A percentile compares a stretch with the other conserved stretches of the same genome.
Conservation (phyloP, 2,888 invertebrate species). For the Sminthurides aquaticus region DNA sequence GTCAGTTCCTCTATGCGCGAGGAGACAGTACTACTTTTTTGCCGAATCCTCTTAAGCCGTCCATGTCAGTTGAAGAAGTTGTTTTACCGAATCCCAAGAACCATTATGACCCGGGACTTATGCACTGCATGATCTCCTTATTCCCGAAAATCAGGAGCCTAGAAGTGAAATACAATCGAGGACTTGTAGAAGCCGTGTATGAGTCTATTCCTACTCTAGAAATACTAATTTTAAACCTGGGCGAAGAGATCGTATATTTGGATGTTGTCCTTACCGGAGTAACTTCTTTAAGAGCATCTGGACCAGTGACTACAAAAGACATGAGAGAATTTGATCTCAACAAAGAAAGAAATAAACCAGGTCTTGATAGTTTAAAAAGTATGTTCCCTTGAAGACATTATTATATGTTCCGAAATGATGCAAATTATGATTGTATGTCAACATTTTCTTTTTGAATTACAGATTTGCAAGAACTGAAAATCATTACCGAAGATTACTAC, state of each 20-base stretch:
- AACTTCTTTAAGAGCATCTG: background rate
- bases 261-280: constrained; percentile 7
- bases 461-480: no score
- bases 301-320: background rate
- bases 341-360: background rate
- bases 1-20: background rate
- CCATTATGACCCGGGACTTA: no score
- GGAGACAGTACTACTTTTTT: background rate
- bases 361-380: background rate
- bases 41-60: no score
- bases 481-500: no score
- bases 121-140: no score
- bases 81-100: no score
- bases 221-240: constrained; percentile 1
- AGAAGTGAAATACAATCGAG: background rate
- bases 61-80: no score
- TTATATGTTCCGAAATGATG: no score
- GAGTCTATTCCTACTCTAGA: background rate
- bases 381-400: background rate
- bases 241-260: constrained; percentile 9
- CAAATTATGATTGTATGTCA: no score
- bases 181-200: constrained; percentile 2
- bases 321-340: background rate
- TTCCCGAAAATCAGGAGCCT: no score
- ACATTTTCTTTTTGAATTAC: no score